A percentile compares a stretch with the other conserved stretches of the same genome.
Evolutionary conservation across 2,888 invertebrate species (phyloP).

Genomic region (Leistus spinibarbis): DNA sequence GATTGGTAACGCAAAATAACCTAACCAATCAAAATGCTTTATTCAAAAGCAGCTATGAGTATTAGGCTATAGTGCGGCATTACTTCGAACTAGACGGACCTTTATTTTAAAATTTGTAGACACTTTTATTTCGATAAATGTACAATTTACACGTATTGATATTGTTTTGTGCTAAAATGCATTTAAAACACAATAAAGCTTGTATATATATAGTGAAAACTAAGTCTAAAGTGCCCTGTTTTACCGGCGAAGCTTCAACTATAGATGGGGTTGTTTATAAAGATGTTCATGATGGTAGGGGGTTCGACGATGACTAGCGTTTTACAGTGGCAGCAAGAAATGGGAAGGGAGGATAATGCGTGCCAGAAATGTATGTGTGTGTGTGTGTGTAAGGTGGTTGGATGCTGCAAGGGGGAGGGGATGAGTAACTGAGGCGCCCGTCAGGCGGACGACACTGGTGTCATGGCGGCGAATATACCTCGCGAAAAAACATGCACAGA

Average conservation of each 20-base stretch:
- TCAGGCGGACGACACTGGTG: slow-evolving; percentile 46
- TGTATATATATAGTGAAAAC: too few species aligned
- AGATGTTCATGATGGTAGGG: neutral
- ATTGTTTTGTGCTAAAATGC: too few species aligned
- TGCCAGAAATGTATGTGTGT: neutral
- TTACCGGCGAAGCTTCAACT: neutral
- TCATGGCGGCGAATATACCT: slow-evolving; percentile 23
- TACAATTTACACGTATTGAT: too few species aligned
- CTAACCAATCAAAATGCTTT: too few species aligned
- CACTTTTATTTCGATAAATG: too few species aligned
- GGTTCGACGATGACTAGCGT: slow-evolving; percentile 2
- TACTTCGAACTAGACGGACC: too few species aligned
- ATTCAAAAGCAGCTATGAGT: too few species aligned
- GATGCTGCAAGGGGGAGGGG: slow-evolving; percentile 44
- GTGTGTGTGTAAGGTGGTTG: slow-evolving; percentile 35
- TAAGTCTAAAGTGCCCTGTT: too few species aligned
- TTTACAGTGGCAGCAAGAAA: neutral
- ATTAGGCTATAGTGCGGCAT: too few species aligned
- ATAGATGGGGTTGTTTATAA: neutral
- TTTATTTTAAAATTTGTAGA: too few species aligned
- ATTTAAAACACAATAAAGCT: too few species aligned
- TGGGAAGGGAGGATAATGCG: slow-evolving; percentile 31
- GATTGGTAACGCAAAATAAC: too few species aligned
- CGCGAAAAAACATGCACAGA: slow-evolving; percentile 39
- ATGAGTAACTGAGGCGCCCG: slow-evolving; percentile 50